Evolutionary conservation across 2,113 vertebrate species (phyloP), one percentile per base, ranked within the genome.

Genomic region (Cervus canadensis): DNA sequence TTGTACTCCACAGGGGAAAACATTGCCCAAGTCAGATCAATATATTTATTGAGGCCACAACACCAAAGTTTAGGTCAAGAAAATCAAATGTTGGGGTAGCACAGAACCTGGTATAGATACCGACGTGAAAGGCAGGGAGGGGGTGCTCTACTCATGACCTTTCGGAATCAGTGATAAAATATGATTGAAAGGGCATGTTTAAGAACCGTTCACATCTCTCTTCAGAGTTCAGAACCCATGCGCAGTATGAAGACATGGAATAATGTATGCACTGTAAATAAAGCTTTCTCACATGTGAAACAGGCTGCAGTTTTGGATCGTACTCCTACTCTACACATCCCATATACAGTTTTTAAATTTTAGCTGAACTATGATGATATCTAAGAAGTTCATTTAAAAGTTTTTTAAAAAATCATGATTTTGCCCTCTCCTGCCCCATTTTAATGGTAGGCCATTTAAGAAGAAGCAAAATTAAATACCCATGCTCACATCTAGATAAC

Each of bases 141-240:
- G 50, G 48, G 45, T 50, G 21, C 48, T 11, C 15, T 50, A 19
- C 48, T 45, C 25, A 2, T 48, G 94, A 93, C 78, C 23, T 36
- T 64, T 91, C 36, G 33, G 48, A 93, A 91, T 87, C 81, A 95
- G 94, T 95, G 94, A 91, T 71, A 87, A 87, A 95, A 81, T 87
- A 30, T 23, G 82, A 16, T n/a, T 76, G 89, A 33, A 95, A 85
- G 28, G 28, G 40, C 76, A 13, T 56, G 71, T 76, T 85, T 74
- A 48, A 13, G 87, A 33, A 91, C 94, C 26, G 13, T 25, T 50
- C n/a, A 23, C 28, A 15, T 33, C 40, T 89, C 71, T 81, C 43
- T 74, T 52, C 59, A 56, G 74, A 33, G 17, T 79, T 60, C 45
- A 60, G 79, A 45, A 76, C 7, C 16, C 76, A 45, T 13, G 19